Conservation (phyloP, 2,113 vertebrate species). For the Conger conger region DNA sequence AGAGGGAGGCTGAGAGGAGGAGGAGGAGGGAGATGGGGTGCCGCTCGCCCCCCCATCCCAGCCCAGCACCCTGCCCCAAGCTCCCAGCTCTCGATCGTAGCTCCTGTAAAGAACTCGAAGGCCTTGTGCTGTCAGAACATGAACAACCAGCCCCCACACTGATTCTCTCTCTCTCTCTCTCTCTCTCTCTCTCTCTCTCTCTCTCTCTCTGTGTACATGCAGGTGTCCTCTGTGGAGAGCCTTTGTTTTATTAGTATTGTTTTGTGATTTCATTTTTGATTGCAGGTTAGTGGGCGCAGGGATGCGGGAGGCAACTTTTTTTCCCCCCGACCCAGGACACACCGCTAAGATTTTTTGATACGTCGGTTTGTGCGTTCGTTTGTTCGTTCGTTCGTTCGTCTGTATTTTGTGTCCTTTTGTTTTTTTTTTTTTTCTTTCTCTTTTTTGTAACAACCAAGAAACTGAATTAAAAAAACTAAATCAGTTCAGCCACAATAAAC, state of each 20-base stretch:
- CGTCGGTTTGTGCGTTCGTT: slow-evolving; percentile 32
- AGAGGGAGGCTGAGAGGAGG: slow-evolving; percentile 31
- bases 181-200: background rate
- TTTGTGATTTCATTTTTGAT: slow-evolving; percentile 26
- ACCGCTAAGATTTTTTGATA: slow-evolving; percentile 16
- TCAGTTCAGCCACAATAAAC: slow-evolving; percentile 9
- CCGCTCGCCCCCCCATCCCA: background rate
- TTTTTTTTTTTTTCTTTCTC: background rate
- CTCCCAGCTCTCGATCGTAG: background rate
- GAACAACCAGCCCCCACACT: too few species aligned
- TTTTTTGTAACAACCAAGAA: slow-evolving; percentile 23
- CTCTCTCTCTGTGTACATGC: background rate
- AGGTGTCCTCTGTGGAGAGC: background rate
- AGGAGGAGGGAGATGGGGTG: background rate
- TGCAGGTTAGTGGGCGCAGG: background rate
- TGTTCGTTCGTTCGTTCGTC: slow-evolving; percentile 26
- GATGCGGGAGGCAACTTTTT: background rate
- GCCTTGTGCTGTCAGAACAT: background rate
- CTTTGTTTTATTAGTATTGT: slow-evolving; percentile 20
- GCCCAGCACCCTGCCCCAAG: background rate
- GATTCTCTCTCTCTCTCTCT: background rate
- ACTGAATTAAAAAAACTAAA: slow-evolving; percentile 8
- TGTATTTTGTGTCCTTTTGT: background rate
- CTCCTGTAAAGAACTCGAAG: background rate
- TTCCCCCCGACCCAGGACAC: background rate